Base-by-base conservation (phyloP, 2,797 vertebrate genomes). In the Avahi laniger region DNA sequence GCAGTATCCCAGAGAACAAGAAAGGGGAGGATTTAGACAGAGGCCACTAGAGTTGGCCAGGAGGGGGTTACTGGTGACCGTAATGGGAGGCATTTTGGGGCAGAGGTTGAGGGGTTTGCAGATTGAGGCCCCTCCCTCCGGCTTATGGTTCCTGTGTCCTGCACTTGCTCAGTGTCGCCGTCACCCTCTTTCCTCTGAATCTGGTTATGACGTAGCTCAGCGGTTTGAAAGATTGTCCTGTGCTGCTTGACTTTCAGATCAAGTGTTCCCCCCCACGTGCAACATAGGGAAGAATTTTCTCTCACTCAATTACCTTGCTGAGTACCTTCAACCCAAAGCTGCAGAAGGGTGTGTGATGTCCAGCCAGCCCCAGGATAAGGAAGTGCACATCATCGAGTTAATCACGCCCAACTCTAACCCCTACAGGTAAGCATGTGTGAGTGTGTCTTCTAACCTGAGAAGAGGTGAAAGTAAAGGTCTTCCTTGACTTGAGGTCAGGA, bases 291-390 rank as follows among this genome's bases (percentile, higher is more conserved):
- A 99, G 98, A 99, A 99, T 97, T 99, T 99, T 97, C 99, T 99
- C 79, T 99, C 99, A 1, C 98, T 99, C 97, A 99, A 99, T 99
- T 99, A 99, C 98, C 99, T 99, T 96, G 99, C 99, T n/a, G 99
- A 99, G 94, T 99, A 99, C 92, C 97, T 99, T 30, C 99, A 99
- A 84, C 99, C 99, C 1, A 99, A 99, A 97, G 87, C 98, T 7
- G 99, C 99, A 15, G 99, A 98, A 63, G 99, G 99, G 0, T 99
- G 99, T 72, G 97, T 99, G 80, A 97, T 99, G 69, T 99, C 99
- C 33, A 98, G 97, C 59, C 98, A 98, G 7, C 97, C 98, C 86
- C 99, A 98, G 41, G 98, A 99, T 93, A 98, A 96, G 97, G 99
- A 99, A 97, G 99, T 99, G 75, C 99, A 99, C 98, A 99, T 99